Conservation (phyloP, 1,140 invertebrate genomes). For the Lamellibrachia luymesi region DNA sequence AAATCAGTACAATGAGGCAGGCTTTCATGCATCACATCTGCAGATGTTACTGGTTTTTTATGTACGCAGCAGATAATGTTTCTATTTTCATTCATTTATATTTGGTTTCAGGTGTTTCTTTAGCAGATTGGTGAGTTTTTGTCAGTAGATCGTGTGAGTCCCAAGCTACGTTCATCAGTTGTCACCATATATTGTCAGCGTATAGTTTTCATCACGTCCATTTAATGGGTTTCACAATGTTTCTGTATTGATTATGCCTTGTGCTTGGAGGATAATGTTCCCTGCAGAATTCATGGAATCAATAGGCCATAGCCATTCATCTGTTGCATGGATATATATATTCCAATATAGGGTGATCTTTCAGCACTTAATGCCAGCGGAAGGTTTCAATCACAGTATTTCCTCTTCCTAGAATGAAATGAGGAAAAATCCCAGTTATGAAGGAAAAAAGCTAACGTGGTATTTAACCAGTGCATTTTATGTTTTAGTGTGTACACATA, state of each 20-base stretch:
- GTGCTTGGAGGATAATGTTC: neutral
- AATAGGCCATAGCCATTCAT: neutral
- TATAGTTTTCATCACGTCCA: neutral
- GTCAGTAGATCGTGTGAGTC: neutral
- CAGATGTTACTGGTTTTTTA: neutral
- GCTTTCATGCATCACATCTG: neutral
- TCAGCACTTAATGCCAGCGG: neutral
- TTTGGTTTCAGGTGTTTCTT: neutral
- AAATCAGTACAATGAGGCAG: too few relatives aligned
- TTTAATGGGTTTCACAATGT: neutral
- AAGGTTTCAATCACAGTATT: neutral
- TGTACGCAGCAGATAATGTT: neutral
- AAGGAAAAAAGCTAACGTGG: neutral
- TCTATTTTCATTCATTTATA: neutral
- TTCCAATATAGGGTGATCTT: neutral
- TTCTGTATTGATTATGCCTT: neutral
- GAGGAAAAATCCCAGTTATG: neutral
- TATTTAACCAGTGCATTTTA: neutral
- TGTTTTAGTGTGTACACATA: neutral
- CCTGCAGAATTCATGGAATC: neutral
- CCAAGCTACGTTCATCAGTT: neutral
- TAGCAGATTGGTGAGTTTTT: neutral
- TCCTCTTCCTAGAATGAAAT: neutral
- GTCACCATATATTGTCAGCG: neutral
- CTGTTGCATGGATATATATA: neutral